Percentiles rank a stretch among this genome's conserved stretches.
phyloP scores from a whole-genome alignment of 2,888 invertebrate genomes.

The Podotricha telesiphe region DNA sequence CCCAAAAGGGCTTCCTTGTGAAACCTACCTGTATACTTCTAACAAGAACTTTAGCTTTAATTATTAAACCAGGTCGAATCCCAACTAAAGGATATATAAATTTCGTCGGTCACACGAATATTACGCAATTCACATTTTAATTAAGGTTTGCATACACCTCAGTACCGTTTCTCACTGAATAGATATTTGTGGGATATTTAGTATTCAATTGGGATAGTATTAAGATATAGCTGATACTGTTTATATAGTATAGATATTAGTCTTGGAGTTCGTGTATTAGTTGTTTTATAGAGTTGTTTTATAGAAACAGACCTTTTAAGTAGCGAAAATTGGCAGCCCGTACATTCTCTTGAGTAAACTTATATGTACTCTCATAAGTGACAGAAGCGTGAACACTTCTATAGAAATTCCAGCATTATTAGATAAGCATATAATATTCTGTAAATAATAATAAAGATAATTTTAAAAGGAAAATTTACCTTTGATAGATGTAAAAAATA shows the following conservation, averaged over 20 bases:
- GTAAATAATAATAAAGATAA: not conserved
- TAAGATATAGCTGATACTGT: conserved; percentile 6
- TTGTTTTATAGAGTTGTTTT: not conserved
- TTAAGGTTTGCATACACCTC: conserved; percentile 45
- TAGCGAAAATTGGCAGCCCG: no score
- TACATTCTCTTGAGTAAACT: no score
- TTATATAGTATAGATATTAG: not conserved
- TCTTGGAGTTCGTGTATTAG: not conserved
- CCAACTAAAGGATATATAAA: conserved; percentile 30
- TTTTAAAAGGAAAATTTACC: not conserved
- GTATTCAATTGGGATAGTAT: conserved; percentile 37
- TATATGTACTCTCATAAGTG: no score
- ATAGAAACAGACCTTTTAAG: no score
- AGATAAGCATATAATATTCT: no score
- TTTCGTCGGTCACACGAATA: conserved; percentile 35
- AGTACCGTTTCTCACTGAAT: conserved; percentile 37
- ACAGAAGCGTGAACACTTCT: no score
- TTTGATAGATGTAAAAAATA: not conserved
- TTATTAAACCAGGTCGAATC: conserved; percentile 26
- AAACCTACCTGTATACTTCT: not conserved
- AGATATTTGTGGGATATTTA: conserved; percentile 36
- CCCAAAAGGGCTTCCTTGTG: not conserved
- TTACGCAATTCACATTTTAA: conserved; percentile 46
- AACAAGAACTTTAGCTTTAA: conserved; percentile 11
- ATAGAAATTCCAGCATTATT: no score